Conservation (phyloP, 2,797 vertebrate genomes). For the Acanthurus leucopareius region DNA sequence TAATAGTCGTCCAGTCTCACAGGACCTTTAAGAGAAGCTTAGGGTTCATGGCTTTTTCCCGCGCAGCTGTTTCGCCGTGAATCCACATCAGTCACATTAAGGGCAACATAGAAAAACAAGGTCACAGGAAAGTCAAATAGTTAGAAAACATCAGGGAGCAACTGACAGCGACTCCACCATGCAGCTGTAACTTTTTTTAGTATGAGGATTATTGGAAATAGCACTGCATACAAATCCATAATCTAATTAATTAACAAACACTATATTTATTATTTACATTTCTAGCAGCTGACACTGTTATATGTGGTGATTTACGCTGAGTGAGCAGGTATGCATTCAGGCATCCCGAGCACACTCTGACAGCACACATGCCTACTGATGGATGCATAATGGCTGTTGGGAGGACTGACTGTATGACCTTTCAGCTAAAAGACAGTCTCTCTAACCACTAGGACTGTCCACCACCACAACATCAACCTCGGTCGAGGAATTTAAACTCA, state of each 20-base stretch:
- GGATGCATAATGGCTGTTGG: constrained; percentile 62
- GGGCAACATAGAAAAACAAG: constrained; percentile 42
- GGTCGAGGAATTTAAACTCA: constrained; percentile 55
- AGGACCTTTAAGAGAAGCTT: constrained; percentile 30
- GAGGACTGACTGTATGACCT: constrained; percentile 56
- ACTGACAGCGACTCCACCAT: constrained; percentile 24
- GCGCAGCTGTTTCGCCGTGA: constrained; percentile 28
- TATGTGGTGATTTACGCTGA: constrained; percentile 38
- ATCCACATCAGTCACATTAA: constrained; percentile 41
- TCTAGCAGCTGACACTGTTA: constrained; percentile 31
- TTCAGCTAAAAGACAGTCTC: constrained; percentile 49
- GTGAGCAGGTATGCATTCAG: constrained; percentile 52
- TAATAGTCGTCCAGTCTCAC: constrained; percentile 30
- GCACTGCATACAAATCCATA: constrained; percentile 22
- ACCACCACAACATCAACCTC: constrained; percentile 45
- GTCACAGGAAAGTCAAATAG: constrained; percentile 35
- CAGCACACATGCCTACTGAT: constrained; percentile 63
- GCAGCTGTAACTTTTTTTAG: constrained; percentile 20
- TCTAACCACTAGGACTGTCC: constrained; percentile 40
- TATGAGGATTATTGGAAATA: constrained; percentile 30
- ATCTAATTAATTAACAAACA: constrained; percentile 54
- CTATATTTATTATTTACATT: constrained; percentile 49
- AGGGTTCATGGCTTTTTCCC: constrained; percentile 32
- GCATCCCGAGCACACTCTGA: constrained; percentile 38
- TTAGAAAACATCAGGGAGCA: constrained; percentile 28